phyloP scores from a whole-genome alignment of 2,888 invertebrate genomes.

The Drosophila fulvimacula region DNA sequence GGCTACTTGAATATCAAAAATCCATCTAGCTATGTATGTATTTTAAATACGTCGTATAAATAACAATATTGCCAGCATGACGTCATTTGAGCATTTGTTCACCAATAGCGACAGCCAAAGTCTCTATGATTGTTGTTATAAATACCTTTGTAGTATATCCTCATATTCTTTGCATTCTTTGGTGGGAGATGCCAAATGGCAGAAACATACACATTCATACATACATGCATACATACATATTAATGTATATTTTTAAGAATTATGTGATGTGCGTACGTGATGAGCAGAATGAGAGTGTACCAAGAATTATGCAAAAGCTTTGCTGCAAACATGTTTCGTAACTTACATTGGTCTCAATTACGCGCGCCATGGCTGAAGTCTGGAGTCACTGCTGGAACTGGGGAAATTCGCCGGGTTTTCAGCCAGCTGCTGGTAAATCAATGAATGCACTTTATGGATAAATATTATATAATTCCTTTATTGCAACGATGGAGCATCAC shows the following conservation, averaged over 20 bases:
- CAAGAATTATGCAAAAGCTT: conserved; percentile 62
- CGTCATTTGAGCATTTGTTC: conserved; percentile 21
- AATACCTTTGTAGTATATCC: conserved; percentile 18
- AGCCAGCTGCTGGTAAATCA: conserved; percentile 42
- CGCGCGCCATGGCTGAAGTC: conserved; percentile 57
- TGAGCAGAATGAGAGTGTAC: background rate
- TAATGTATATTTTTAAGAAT: conserved; percentile 56
- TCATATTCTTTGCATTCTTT: conserved; percentile 31
- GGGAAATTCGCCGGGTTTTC: conserved; percentile 1
- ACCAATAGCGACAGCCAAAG: conserved; percentile 1
- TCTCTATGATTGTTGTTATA: conserved; percentile 17
- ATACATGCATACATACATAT: conserved; percentile 10
- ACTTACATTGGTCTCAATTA: conserved; percentile 71
- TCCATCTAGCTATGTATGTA: background rate
- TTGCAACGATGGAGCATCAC: conserved; percentile 47
- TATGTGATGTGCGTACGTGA: conserved; percentile 31
- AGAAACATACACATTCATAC: background rate
- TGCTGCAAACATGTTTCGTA: conserved; percentile 48
- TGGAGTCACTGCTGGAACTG: conserved; percentile 31
- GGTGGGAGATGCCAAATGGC: conserved; percentile 42
- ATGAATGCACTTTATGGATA: conserved; percentile 51
- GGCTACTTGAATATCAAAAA: background rate
- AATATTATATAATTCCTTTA: conserved; percentile 54
- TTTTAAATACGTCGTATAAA: background rate
- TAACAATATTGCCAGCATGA: conserved; percentile 9